These are phyloP conservation scores for Astyanax mexicanus DNA, from an alignment of 2,797 vertebrate species.

Conservation along the genomic window DNA sequence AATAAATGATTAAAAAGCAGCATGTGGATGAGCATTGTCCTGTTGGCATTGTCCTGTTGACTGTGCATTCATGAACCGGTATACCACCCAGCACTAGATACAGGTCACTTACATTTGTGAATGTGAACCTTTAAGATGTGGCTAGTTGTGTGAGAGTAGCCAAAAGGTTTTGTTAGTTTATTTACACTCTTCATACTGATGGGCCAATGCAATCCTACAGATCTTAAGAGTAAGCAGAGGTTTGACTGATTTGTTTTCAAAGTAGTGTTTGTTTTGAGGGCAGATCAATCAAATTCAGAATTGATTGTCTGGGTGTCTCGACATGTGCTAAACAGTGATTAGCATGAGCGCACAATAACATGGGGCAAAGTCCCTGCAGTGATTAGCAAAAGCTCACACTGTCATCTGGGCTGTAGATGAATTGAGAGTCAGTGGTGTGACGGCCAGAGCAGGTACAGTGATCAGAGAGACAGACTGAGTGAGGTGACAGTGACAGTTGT, in stretches of 20 bases:
- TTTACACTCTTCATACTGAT: too few species aligned
- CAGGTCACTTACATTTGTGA: too few species aligned
- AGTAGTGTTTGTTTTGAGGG: neutral
- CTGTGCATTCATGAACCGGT: too few species aligned
- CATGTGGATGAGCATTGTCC: too few species aligned
- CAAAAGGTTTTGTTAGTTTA: too few species aligned
- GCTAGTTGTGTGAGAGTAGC: too few species aligned
- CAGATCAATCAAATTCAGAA: neutral
- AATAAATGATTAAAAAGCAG: too few species aligned
- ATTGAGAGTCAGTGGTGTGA: neutral
- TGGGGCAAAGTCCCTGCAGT: neutral
- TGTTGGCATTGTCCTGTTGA: too few species aligned
- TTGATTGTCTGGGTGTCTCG: neutral
- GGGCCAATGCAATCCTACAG: too few species aligned
- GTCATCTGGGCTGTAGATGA: conserved; percentile 10
- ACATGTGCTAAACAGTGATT: neutral
- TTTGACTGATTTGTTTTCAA: neutral
- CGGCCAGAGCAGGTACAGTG: neutral
- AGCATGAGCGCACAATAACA: neutral
- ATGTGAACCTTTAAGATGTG: too few species aligned
- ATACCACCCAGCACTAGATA: too few species aligned
- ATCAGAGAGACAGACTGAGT: conserved; percentile 14
- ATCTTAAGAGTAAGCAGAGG: too few species aligned
- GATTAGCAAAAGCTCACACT: neutral
- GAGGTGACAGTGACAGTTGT: conserved; percentile 10